These are phyloP conservation scores for Toxostoma redivivum DNA, from an alignment of 2,113 vertebrate genomes.

Conservation along the genomic window DNA sequence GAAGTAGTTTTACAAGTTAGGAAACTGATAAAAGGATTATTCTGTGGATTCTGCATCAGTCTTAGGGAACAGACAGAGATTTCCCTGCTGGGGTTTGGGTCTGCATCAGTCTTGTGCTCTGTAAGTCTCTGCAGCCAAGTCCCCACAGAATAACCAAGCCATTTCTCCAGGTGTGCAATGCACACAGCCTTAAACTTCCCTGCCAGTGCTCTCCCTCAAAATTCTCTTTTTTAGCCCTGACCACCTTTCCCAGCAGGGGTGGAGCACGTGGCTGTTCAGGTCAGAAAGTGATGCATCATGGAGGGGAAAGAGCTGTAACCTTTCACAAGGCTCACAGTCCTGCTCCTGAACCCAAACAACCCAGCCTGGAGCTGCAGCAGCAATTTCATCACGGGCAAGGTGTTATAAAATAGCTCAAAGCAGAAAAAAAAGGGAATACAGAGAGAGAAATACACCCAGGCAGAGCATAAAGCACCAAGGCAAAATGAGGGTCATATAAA, in stretches of 20 bases:
- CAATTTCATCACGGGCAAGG: background rate
- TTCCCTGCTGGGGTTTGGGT: background rate
- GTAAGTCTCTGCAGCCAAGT: background rate
- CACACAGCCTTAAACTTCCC: background rate
- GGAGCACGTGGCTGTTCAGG: background rate
- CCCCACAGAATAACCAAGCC: too few relatives aligned
- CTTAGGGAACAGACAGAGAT: background rate
- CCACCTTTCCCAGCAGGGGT: background rate
- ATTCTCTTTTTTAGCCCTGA: background rate
- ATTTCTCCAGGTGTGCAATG: background rate
- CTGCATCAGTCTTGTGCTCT: background rate
- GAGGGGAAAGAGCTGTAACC: background rate
- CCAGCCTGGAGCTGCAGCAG: background rate
- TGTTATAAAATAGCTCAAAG: background rate
- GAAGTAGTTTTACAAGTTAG: background rate
- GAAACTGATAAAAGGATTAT: background rate
- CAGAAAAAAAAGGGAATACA: background rate
- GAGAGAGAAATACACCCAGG: background rate
- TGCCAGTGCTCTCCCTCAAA: background rate
- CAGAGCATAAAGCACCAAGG: background rate
- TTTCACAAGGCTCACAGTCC: background rate
- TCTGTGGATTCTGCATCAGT: background rate
- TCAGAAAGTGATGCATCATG: background rate
- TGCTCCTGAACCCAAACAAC: background rate
- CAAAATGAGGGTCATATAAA: slow-evolving; percentile 4